These are phyloP conservation scores for Parazoanthus darwini DNA, from an alignment of 92 coral and sea anemone genomes.

Conservation along the genomic window DNA sequence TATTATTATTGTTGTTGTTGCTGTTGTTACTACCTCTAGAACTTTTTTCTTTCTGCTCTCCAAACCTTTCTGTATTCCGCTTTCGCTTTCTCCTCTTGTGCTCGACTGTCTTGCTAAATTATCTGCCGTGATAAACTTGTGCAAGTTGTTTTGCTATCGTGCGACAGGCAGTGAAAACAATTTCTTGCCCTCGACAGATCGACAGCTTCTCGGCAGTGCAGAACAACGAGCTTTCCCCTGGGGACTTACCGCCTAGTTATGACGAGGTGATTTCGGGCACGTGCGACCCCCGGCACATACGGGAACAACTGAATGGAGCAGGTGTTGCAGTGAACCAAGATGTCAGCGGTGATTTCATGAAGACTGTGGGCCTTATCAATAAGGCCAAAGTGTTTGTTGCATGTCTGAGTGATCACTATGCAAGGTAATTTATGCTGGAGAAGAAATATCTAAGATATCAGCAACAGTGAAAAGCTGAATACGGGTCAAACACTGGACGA, in stretches of 20 bases:
- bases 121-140: neutral
- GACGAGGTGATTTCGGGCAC: constrained; percentile 65
- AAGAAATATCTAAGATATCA: too few relatives aligned
- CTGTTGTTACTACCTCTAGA: too few relatives aligned
- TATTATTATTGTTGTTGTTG: neutral
- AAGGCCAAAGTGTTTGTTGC: constrained; percentile 85
- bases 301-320: constrained; percentile 53
- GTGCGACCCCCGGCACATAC: constrained; percentile 63
- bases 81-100: neutral
- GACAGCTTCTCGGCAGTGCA: constrained; percentile 76
- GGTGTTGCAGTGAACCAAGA: constrained; percentile 75
- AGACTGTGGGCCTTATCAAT: constrained; percentile 73
- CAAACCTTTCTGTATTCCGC: neutral
- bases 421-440: constrained; percentile 13
- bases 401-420: constrained; percentile 91
- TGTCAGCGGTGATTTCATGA: constrained; percentile 50
- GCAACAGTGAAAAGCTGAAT: too few relatives aligned
- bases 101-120: neutral
- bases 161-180: neutral
- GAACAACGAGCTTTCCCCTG: constrained; percentile 64
- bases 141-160: neutral
- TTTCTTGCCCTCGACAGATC: constrained; percentile 43
- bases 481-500: too few relatives aligned
- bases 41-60: neutral
- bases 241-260: constrained; percentile 67